Evolutionary conservation across 1,140 invertebrate genomes (phyloP).

Genomic region (Drosophila sproati): DNA sequence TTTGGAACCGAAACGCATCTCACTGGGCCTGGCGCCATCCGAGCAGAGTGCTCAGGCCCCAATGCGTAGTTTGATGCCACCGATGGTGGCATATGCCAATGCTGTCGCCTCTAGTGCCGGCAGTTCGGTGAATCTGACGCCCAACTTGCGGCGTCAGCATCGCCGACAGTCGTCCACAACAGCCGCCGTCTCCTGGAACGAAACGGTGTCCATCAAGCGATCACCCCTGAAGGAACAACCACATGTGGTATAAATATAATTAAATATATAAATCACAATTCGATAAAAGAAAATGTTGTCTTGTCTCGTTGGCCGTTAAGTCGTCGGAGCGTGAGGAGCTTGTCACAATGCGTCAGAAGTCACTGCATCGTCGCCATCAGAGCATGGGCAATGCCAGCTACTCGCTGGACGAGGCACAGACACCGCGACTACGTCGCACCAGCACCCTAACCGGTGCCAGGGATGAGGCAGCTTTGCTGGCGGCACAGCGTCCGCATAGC

Average conservation of each 20-base stretch:
- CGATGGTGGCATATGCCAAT: constrained; percentile 55
- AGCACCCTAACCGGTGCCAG: constrained; percentile 63
- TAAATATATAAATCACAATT: neutral
- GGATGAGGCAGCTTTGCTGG: constrained; percentile 53
- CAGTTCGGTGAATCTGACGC: constrained; percentile 63
- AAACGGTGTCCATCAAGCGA: constrained; percentile 77
- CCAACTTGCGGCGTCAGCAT: constrained; percentile 62
- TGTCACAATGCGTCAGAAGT: constrained; percentile 71
- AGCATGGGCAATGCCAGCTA: constrained; percentile 79
- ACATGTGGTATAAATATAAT: constrained; percentile 50
- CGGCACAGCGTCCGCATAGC: constrained; percentile 72
- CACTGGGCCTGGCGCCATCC: constrained; percentile 87
- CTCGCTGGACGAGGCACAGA: constrained; percentile 64
- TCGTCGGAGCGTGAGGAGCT: constrained; percentile 64
- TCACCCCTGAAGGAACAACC: constrained; percentile 57
- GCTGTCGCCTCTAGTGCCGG: constrained; percentile 51
- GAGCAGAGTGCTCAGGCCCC: constrained; percentile 31
- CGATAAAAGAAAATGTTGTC: neutral
- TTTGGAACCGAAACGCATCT: constrained; percentile 87
- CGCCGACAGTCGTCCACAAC: constrained; percentile 82
- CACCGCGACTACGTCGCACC: constrained; percentile 46
- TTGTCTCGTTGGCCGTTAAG: constrained; percentile 28
- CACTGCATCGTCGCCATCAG: constrained; percentile 75
- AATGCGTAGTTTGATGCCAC: constrained; percentile 60
- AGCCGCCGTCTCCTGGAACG: constrained; percentile 83